A percentile compares a stretch with the other conserved stretches of the same genome.
Evolutionary conservation across 2,888 invertebrate species (phyloP).

Genomic region (Hoplodrina ambigua): DNA sequence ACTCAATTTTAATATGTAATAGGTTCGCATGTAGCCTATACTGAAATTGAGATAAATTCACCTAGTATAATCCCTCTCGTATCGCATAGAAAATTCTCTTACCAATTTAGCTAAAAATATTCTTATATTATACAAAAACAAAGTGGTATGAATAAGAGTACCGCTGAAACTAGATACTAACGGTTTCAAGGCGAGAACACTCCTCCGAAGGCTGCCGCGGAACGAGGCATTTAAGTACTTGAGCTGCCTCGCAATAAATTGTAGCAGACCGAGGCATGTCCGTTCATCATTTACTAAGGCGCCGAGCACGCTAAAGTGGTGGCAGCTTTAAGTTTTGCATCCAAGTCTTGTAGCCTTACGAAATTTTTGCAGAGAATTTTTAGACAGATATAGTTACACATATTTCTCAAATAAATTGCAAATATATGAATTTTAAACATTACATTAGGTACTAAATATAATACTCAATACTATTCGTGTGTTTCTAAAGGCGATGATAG

Average conservation of each 20-base stretch:
- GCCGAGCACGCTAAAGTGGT: constrained; percentile 43
- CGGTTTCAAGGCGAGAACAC: constrained; percentile 57
- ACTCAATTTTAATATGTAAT: too few species aligned
- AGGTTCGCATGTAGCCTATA: too few species aligned
- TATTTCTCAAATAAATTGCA: neutral
- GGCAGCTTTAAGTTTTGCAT: constrained; percentile 42
- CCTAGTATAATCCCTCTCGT: too few species aligned
- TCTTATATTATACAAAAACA: constrained; percentile 24
- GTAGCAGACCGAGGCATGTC: constrained; percentile 48
- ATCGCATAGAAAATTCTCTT: too few species aligned
- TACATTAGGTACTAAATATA: too few species aligned
- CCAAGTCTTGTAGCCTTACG: constrained; percentile 9
- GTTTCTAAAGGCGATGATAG: neutral
- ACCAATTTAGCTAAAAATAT: constrained; percentile 32
- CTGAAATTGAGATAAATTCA: too few species aligned
- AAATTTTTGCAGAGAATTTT: constrained; percentile 25
- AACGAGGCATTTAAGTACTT: constrained; percentile 58
- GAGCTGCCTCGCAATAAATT: constrained; percentile 57
- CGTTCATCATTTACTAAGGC: constrained; percentile 56
- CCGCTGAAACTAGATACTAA: constrained; percentile 47
- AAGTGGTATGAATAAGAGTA: constrained; percentile 50
- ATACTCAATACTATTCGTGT: neutral
- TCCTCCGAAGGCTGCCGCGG: constrained; percentile 47
- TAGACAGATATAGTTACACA: neutral
- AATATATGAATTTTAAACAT: too few species aligned